phyloP scores from a whole-genome alignment of 1,140 invertebrate genomes.

The Eupeodes corollae region DNA sequence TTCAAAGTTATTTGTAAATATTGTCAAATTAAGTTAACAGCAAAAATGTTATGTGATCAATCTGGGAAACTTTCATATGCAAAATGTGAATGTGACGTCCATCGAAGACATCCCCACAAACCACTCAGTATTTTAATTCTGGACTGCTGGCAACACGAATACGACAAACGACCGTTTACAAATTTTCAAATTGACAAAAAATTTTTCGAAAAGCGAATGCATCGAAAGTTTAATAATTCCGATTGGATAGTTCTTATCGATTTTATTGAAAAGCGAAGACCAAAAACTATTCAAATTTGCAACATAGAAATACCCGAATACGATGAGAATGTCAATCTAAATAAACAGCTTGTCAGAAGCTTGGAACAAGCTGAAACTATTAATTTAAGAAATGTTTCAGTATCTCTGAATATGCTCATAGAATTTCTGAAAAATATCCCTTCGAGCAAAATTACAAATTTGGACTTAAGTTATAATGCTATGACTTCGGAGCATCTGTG shows the following conservation, averaged over 20 bases:
- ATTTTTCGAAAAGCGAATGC: constrained; percentile 23
- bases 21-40: no score
- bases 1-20: no score
- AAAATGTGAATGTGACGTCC: constrained; percentile 1
- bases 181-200: constrained; percentile 18
- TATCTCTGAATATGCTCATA: no score
- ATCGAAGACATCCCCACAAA: background rate
- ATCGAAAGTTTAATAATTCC: constrained; percentile 13
- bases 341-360: no score
- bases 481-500: constrained; percentile 2
- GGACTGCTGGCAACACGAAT: constrained; percentile 29
- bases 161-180: constrained; percentile 23
- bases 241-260: constrained; percentile 20
- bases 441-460: no score
- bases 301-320: no score
- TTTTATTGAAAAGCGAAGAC: constrained; percentile 9
- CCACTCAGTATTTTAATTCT: constrained; percentile 16
- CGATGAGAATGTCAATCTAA: no score
- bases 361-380: no score
- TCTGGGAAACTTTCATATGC: background rate
- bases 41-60: no score
- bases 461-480: no score
- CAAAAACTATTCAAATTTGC: background rate
- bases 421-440: no score
- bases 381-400: no score